Conservation (phyloP, 2,888 invertebrate species). For the Epicampocera succincta region DNA sequence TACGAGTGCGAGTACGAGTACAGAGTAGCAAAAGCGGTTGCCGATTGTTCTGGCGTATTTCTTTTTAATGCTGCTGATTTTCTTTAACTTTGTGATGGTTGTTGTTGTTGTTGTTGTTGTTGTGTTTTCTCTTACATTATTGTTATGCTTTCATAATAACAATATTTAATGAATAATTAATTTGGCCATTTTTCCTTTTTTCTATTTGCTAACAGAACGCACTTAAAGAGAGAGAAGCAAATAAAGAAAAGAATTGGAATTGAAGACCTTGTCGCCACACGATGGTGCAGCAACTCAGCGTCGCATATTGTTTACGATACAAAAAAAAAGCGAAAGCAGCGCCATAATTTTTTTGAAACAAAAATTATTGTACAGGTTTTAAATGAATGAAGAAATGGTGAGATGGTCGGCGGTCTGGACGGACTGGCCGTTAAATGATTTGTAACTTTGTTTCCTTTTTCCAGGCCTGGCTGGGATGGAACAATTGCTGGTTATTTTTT, state of each 20-base stretch:
- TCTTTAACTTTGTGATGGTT: not conserved
- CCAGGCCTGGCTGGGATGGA: conserved; percentile 35
- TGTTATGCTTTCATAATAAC: conserved; percentile 48
- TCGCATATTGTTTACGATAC: conserved; percentile 25
- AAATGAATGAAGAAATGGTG: not conserved
- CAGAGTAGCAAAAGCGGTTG: conserved; percentile 30
- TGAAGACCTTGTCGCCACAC: conserved; percentile 45
- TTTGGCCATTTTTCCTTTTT: conserved; percentile 19
- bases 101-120: conserved; percentile 13
- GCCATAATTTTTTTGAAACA: conserved; percentile 20
- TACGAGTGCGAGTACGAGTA: too few species aligned
- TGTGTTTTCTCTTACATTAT: conserved; percentile 27
- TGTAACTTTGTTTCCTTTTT: conserved; percentile 4
- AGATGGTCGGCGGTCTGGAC: conserved; percentile 2
- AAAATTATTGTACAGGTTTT: conserved; percentile 41
- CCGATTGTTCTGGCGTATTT: conserved; percentile 33
- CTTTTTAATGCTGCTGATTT: conserved; percentile 15
- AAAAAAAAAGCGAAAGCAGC: too few species aligned
- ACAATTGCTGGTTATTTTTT: too few species aligned
- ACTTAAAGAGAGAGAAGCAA: not conserved
- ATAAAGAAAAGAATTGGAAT: conserved; percentile 8
- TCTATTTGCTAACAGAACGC: conserved; percentile 27
- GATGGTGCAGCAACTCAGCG: conserved; percentile 33
- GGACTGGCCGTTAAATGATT: not conserved
- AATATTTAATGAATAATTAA: conserved; percentile 66